Conservation (phyloP, 2,888 invertebrate species). For the Hyposoter dolosus region DNA sequence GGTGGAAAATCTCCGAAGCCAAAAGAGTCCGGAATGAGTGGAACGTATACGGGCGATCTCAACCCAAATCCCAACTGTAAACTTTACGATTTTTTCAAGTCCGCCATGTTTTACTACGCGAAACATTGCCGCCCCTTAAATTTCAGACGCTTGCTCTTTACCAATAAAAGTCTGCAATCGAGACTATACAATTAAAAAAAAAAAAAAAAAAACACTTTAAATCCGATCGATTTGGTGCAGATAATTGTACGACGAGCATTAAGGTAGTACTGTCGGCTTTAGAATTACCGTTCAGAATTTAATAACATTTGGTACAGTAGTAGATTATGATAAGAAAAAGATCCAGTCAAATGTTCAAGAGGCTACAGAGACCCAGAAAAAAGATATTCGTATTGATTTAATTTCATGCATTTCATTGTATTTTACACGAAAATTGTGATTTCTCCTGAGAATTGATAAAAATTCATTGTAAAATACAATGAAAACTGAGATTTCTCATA, state of each 20-base stretch:
- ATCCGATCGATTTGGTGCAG: neutral
- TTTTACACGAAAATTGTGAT: too few species aligned
- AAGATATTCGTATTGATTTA: too few species aligned
- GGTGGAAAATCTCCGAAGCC: conserved; percentile 43
- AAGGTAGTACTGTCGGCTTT: neutral
- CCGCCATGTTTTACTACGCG: neutral
- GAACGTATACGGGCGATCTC: conserved; percentile 23
- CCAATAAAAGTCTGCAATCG: neutral
- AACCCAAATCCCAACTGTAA: conserved; percentile 26
- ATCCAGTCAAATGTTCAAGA: too few species aligned
- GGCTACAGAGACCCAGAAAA: too few species aligned
- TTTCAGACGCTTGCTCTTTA: neutral
- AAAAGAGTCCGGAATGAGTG: conserved; percentile 49
- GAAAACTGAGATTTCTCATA: too few species aligned
- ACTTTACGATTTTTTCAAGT: conserved; percentile 25
- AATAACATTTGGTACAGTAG: too few species aligned
- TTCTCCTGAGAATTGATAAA: too few species aligned
- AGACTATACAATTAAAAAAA: neutral
- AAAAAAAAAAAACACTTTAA: neutral
- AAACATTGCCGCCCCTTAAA: neutral
- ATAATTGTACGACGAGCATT: neutral
- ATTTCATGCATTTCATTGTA: too few species aligned
- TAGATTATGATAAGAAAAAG: too few species aligned
- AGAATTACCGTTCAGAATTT: too few species aligned
- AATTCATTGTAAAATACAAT: too few species aligned